A percentile compares a stretch with the other conserved stretches of the same genome.
These are phyloP conservation scores for Gnathonemus longibarbis DNA, from an alignment of 2,113 vertebrate genomes.

Conservation along the genomic window DNA sequence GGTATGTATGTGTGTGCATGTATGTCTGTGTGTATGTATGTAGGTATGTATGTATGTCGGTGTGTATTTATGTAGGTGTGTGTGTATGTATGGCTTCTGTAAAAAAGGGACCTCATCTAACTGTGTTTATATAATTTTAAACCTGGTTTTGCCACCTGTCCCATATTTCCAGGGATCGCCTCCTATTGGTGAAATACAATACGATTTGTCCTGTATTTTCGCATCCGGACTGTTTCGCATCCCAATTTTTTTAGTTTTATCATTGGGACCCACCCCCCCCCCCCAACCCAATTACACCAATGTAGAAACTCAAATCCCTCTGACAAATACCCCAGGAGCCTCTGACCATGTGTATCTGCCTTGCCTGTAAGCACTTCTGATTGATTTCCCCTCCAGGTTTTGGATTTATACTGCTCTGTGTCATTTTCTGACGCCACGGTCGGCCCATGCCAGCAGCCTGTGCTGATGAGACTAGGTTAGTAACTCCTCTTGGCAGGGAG, in stretches of 20 bases:
- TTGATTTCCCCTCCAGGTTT: neutral
- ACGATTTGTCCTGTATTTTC: no score
- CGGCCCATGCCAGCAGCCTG: neutral
- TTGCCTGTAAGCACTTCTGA: neutral
- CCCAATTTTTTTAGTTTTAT: neutral
- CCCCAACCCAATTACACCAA: neutral
- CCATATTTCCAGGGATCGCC: neutral
- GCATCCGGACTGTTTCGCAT: no score
- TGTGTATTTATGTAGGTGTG: no score
- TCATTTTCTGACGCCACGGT: neutral
- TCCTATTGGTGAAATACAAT: no score
- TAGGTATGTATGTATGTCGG: no score
- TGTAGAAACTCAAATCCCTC: neutral
- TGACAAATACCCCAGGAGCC: neutral
- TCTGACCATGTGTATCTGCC: neutral
- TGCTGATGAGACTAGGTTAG: neutral
- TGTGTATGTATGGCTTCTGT: no score
- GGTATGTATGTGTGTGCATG: neutral
- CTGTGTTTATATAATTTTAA: neutral
- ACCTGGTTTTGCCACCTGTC: neutral
- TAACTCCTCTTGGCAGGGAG: neutral
- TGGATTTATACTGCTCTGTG: neutral
- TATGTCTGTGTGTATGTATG: neutral
- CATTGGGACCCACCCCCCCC: neutral
- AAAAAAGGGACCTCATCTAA: neutral